Evolutionary conservation across 2,113 vertebrate genomes (phyloP).

Genomic region (Capreolus pygargus): DNA sequence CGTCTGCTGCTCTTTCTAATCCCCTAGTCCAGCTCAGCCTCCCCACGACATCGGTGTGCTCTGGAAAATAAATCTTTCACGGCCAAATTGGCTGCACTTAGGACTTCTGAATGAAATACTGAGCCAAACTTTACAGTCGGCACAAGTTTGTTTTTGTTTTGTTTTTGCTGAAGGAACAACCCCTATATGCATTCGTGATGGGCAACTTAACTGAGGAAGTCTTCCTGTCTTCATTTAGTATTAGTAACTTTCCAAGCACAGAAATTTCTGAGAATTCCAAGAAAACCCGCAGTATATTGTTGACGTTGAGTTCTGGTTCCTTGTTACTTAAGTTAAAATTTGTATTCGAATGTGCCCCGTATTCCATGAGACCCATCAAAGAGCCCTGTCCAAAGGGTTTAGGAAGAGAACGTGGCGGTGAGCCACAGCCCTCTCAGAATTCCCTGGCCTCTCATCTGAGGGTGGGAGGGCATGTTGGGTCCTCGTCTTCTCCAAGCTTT

Average conservation of each 20-base stretch:
- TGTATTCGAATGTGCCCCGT: background rate
- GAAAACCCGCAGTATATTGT: background rate
- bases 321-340: background rate
- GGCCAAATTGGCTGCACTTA: background rate
- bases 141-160: background rate
- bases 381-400: background rate
- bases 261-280: background rate
- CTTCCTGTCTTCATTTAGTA: background rate
- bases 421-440: background rate
- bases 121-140: background rate
- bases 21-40: too few relatives aligned
- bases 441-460: background rate
- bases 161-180: background rate
- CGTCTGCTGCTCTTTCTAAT: background rate
- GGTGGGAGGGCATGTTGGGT: background rate
- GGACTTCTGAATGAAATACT: background rate
- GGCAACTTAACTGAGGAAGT: background rate
- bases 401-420: background rate
- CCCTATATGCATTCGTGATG: background rate
- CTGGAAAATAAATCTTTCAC: background rate
- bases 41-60: background rate
- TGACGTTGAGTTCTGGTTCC: background rate
- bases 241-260: background rate
- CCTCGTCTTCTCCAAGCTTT: background rate
- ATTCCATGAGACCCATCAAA: background rate